Evolutionary conservation across 2,797 vertebrate genomes (phyloP), one percentile per base, ranked within the genome.

Genomic region (Hipposideros larvatus): DNA sequence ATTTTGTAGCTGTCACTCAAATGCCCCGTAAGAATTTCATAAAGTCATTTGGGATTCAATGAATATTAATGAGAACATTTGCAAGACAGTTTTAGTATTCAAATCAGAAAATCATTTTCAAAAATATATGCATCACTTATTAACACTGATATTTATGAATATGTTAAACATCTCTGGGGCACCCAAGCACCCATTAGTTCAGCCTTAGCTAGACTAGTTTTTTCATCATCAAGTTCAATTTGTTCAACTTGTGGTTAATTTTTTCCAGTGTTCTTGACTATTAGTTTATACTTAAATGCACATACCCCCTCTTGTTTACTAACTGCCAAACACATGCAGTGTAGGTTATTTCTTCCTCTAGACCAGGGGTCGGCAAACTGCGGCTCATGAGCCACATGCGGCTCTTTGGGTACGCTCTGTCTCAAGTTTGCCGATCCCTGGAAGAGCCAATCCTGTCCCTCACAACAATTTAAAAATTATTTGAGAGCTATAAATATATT

Each of bases 11-110:
- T 95, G 55, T 63, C 59, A 91, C n/a, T 95, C 88, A 73, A 71
- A 57, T 73, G 22, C 16, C 66, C 21, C 48, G 4, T 34, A 75
- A 73, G 11, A 89, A 75, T 95, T 95, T 82, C 77, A 90, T 46
- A 28, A 83, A 92, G 34, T 90, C 66, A 46, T 59, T 59, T 57
- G 46, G 31, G 37, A 80, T 84, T 95, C 75, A 71, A 59, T 86
- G 19, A 94, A 90, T 96, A 71, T 73, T 92, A 96, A 96, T 85
- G 26, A 66, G 94, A 91, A 90, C 11, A 71, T 82, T 89, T 91
- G 57, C 63, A 83, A 90, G 77, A 71, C 14, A 37, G 24, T 87
- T 55, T 87, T 73, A 41, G 24, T 71, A 78, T 91, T 61, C 57
- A 73, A 55, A 77, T 24, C 43, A 7, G 18, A 91, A 96, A 93